Evolutionary conservation across 2,888 invertebrate genomes (phyloP).

Genomic region (Volucella zonaria): DNA sequence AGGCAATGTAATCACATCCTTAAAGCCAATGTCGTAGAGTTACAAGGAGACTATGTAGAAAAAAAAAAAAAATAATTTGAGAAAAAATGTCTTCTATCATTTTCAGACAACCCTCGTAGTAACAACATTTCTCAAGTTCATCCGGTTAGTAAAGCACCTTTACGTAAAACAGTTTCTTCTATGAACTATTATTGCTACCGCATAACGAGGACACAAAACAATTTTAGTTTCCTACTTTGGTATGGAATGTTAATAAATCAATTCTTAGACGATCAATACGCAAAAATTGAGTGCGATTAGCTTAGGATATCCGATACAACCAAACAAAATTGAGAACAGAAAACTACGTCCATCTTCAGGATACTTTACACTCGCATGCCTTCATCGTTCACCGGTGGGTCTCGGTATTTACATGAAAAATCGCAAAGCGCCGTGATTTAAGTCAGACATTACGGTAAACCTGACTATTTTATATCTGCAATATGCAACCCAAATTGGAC

Average conservation of each 20-base stretch:
- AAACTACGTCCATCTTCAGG: constrained; percentile 11
- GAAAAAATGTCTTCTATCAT: too few species aligned
- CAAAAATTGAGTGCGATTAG: background rate
- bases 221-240: constrained; percentile 15
- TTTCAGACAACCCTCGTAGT: too few species aligned
- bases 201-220: constrained; percentile 5
- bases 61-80: too few species aligned
- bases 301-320: background rate
- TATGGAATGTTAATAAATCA: constrained; percentile 9
- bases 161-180: background rate
- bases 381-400: constrained; percentile 2
- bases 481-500: too few species aligned
- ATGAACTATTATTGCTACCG: constrained; percentile 24
- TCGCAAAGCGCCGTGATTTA: too few species aligned
- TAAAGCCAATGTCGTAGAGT: too few species aligned
- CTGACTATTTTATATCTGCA: too few species aligned
- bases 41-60: too few species aligned
- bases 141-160: background rate
- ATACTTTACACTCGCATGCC: constrained; percentile 52
- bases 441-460: too few species aligned
- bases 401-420: constrained; percentile 9
- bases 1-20: too few species aligned
- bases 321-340: constrained; percentile 17
- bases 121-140: constrained; percentile 6
- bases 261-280: background rate